Evolutionary conservation across 2,797 vertebrate genomes (phyloP).

Genomic region (Carapus acus): DNA sequence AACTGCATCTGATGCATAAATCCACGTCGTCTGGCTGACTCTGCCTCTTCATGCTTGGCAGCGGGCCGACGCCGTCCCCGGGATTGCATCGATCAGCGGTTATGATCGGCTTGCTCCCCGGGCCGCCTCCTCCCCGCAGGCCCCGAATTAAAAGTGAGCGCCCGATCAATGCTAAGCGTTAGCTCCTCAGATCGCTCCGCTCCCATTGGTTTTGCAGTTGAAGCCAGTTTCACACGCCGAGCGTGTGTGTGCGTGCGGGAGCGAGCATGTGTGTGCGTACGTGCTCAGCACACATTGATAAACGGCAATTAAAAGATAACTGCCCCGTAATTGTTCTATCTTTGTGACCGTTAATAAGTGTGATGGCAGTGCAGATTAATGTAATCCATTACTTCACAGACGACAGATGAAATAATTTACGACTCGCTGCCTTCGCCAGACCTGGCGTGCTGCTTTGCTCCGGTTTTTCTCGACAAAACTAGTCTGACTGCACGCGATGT

Average conservation of each 20-base stretch:
- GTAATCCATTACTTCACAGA: slow-evolving; percentile 22
- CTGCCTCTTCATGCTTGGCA: neutral
- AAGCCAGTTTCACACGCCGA: too few species aligned
- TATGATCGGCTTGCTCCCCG: slow-evolving; percentile 35
- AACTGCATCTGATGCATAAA: slow-evolving; percentile 11
- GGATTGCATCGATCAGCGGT: slow-evolving; percentile 29
- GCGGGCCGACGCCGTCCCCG: neutral
- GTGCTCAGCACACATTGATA: slow-evolving; percentile 15
- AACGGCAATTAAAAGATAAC: slow-evolving; percentile 32
- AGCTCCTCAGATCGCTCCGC: slow-evolving; percentile 8
- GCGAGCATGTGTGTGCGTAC: too few species aligned
- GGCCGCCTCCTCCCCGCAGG: slow-evolving; percentile 14
- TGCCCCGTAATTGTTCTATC: slow-evolving; percentile 16
- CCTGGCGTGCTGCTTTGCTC: neutral
- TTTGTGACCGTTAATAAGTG: too few species aligned
- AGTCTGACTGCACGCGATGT: too few species aligned
- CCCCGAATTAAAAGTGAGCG: slow-evolving; percentile 3
- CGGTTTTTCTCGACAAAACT: neutral
- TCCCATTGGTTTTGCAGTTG: too few species aligned
- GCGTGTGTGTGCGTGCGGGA: too few species aligned
- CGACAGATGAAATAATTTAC: slow-evolving; percentile 4
- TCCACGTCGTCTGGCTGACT: neutral
- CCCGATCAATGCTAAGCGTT: slow-evolving; percentile 19
- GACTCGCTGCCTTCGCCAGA: slow-evolving; percentile 20
- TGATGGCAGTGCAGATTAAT: slow-evolving; percentile 21